Base-by-base conservation (phyloP, 2,888 invertebrate genomes). In the Thereva unica region DNA sequence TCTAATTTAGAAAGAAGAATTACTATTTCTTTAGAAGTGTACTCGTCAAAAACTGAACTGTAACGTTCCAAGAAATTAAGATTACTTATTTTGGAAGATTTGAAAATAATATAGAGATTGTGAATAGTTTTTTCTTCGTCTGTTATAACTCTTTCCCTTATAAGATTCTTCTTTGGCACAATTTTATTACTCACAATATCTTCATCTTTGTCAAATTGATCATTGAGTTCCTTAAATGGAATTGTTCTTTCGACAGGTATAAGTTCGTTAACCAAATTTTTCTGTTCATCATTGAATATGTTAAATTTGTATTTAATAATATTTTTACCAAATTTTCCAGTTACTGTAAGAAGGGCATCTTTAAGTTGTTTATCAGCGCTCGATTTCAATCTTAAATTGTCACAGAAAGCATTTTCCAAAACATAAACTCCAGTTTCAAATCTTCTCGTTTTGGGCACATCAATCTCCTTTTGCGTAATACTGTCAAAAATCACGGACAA, bases 241-340 rank as follows among this genome's bases (percentile, higher is more conserved):
- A 56, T 54, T 6, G 47, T 56, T 23, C 42, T 45, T 9, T 49
- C 56, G 1, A 42, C 47, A 38, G 80, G 80, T 50, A 80, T 79
- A 0, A 81, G 71, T 7, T 65, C 65, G 5, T 76, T 75, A 2
- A 80, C 80, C 1, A 80, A 73, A 63, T 74, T 75, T 67, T 77
- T 74, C 68, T 80, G 80, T 54, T 81, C 80, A 52, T 81, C 80
- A 42, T 77, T 78, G 68, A 80, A 80, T 12, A 80, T 80, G 66
- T 81, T 80, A 59, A 80, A 80, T 71, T 80, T 80, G 68, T 80
- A 80, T 68, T 80, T 80, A 40, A 80, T 81, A 47, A 80, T 81
- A 68, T 80, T 80, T 68, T 79, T 80, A 10, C 80, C 80, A 69
- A 80, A 80, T 68, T 80, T 81, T 0, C 80, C 80, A 0, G 81